These are phyloP conservation scores for Oxycera nigricornis DNA, from an alignment of 2,888 invertebrate species.

Conservation along the genomic window DNA sequence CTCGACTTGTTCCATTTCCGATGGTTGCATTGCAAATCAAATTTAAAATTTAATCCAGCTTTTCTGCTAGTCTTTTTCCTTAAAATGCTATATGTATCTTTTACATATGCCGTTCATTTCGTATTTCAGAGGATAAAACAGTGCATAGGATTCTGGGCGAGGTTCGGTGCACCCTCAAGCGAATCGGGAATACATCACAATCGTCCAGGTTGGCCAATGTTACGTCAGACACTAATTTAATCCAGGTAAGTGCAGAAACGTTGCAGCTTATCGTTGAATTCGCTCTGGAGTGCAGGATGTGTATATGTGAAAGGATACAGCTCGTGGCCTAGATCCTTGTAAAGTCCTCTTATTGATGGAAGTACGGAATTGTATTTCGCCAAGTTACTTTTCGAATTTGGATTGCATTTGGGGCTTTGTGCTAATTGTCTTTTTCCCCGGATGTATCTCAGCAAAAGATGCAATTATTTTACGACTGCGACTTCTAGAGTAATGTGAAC, in stretches of 20 bases:
- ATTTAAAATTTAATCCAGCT: conserved; percentile 22
- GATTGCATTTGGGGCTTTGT: too few relatives aligned
- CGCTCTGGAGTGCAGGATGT: too few relatives aligned
- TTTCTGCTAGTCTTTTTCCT: conserved; percentile 16
- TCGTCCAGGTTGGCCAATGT: conserved; percentile 27
- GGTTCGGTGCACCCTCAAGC: conserved; percentile 50
- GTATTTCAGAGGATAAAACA: conserved; percentile 48
- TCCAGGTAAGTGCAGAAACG: conserved; percentile 36
- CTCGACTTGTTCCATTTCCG: background rate
- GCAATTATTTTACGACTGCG: too few relatives aligned
- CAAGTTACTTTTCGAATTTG: too few relatives aligned
- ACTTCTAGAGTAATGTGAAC: too few relatives aligned
- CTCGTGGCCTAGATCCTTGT: too few relatives aligned
- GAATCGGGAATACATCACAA: conserved; percentile 41
- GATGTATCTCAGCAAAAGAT: too few relatives aligned
- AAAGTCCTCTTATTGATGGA: too few relatives aligned
- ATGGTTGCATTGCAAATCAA: conserved; percentile 9
- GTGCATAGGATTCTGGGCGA: conserved; percentile 49
- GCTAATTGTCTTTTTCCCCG: too few relatives aligned
- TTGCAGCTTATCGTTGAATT: background rate
- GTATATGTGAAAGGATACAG: too few relatives aligned
- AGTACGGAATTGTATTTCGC: too few relatives aligned
- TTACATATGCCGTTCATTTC: conserved; percentile 42
- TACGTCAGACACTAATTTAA: conserved; percentile 34
- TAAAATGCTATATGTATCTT: background rate